These are phyloP conservation scores for Drosophila funebris DNA, from an alignment of 1,140 invertebrate species.

Conservation along the genomic window DNA sequence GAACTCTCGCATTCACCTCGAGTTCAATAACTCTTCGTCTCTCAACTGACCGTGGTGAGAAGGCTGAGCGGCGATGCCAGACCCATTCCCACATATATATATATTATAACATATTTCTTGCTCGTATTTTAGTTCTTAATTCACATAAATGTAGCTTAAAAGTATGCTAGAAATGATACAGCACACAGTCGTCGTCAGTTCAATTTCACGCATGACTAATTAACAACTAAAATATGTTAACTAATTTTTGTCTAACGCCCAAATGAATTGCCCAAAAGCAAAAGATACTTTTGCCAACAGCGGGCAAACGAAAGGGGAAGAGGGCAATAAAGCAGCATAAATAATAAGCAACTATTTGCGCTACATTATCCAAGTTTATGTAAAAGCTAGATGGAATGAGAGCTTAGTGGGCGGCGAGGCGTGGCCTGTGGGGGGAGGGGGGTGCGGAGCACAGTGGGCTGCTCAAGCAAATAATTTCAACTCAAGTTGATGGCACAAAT, in stretches of 20 bases:
- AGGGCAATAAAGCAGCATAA: slow-evolving; percentile 70
- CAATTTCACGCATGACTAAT: slow-evolving; percentile 79
- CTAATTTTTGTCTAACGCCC: slow-evolving; percentile 67
- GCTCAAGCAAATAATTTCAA: slow-evolving; percentile 75
- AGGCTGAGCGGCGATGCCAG: too few species aligned
- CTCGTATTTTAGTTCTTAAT: background rate
- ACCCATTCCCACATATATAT: too few species aligned
- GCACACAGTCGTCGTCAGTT: slow-evolving; percentile 32
- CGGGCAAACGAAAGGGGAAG: background rate
- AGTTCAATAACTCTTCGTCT: too few species aligned
- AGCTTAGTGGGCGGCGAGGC: background rate
- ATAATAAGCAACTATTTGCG: slow-evolving; percentile 81
- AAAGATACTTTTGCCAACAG: slow-evolving; percentile 47
- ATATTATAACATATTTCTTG: too few species aligned
- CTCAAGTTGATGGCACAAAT: slow-evolving; percentile 72
- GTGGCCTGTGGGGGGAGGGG: too few species aligned
- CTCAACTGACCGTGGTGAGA: too few species aligned
- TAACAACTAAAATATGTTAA: slow-evolving; percentile 76
- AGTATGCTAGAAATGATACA: slow-evolving; percentile 29
- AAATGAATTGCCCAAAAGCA: slow-evolving; percentile 64
- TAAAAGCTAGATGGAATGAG: slow-evolving; percentile 43
- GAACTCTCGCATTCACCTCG: too few species aligned
- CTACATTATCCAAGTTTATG: slow-evolving; percentile 80
- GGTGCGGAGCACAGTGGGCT: slow-evolving; percentile 9
- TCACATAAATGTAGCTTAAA: slow-evolving; percentile 14